Conservation (phyloP, 2,888 invertebrate genomes). For the Lagria hirta region DNA sequence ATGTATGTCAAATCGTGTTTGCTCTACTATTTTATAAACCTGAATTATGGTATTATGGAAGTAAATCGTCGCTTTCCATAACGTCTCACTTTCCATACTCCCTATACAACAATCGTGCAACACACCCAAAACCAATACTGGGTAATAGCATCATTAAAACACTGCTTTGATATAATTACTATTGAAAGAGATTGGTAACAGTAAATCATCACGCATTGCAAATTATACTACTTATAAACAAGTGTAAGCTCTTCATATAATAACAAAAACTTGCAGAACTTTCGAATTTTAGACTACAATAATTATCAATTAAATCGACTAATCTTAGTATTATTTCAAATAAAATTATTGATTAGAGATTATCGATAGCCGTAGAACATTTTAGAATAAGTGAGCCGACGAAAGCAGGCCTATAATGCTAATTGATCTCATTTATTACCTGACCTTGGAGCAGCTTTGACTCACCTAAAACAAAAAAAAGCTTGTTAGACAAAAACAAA, state of each 20-base stretch:
- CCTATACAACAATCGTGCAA: conserved; percentile 13
- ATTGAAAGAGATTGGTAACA: conserved; percentile 13
- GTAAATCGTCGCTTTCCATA: conserved; percentile 20
- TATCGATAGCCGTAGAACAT: no score
- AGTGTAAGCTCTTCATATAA: conserved; percentile 5
- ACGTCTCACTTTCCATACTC: conserved; percentile 17
- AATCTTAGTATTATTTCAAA: no score
- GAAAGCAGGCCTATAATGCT: no score
- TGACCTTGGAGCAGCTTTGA: conserved; percentile 3
- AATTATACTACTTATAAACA: conserved; percentile 11
- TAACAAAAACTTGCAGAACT: not conserved
- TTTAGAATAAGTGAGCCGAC: conserved; percentile 8
- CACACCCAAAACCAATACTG: conserved; percentile 17
- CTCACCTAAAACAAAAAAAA: conserved; percentile 17
- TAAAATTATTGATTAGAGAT: no score
- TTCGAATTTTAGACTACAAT: not conserved
- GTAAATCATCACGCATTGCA: conserved; percentile 14
- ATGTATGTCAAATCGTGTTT: conserved; percentile 25
- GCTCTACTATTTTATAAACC: conserved; percentile 12
- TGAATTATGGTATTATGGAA: conserved; percentile 24
- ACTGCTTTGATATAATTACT: conserved; percentile 22
- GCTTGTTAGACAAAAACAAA: conserved; percentile 8
- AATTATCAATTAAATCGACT: no score
- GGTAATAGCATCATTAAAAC: conserved; percentile 26
- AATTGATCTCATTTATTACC: conserved; percentile 16